Percentiles rank a stretch among this genome's conserved stretches.
Conservation (phyloP, 2,888 invertebrate genomes). For the Stenodema calcarata region DNA sequence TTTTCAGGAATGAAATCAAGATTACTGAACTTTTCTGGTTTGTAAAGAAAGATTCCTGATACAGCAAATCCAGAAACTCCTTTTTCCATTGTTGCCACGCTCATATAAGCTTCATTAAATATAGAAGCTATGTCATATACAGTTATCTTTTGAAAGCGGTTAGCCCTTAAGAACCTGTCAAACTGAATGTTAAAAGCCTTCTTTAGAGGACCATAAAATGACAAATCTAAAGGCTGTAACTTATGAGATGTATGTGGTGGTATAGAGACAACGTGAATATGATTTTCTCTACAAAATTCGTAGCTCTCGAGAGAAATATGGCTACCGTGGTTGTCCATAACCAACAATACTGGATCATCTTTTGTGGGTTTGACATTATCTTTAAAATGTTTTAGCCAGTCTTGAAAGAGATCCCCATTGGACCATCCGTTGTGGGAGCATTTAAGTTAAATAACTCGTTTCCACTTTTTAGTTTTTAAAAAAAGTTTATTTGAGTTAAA, state of each 20-base stretch:
- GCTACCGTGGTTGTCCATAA: constrained; percentile 57
- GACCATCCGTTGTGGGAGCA: constrained; percentile 59
- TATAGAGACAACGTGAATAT: constrained; percentile 58
- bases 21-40: background rate
- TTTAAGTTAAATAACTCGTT: too few species aligned
- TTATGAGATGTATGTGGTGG: constrained; percentile 59
- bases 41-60: background rate
- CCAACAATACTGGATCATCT: background rate
- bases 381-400: background rate
- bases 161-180: constrained; percentile 33
- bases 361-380: background rate
- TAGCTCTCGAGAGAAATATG: constrained; percentile 57
- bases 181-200: constrained; percentile 58
- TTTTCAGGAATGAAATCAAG: background rate
- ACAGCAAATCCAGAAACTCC: background rate
- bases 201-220: constrained; percentile 56
- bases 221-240: constrained; percentile 54
- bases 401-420: background rate
- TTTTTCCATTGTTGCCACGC: background rate
- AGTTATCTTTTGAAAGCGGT: background rate
- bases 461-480: too few species aligned
- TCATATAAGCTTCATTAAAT: background rate
- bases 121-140: background rate
- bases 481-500: too few species aligned
- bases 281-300: constrained; percentile 56